These are phyloP conservation scores for Bubo blakistoni DNA, from an alignment of 2,113 vertebrate genomes.

Conservation along the genomic window DNA sequence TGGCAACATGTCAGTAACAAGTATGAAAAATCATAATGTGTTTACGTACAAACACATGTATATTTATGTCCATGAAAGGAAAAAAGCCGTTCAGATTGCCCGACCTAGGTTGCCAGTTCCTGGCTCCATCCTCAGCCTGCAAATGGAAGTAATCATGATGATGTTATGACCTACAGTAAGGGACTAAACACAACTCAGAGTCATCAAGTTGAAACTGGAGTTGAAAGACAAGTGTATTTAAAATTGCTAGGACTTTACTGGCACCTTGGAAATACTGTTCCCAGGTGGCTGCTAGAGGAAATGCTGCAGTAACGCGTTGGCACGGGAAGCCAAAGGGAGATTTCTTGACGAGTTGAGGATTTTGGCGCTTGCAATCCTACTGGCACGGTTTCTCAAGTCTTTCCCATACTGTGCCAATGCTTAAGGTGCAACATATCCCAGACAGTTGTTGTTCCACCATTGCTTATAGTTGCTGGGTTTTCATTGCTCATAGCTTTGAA, in stretches of 20 bases:
- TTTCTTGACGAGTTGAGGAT: background rate
- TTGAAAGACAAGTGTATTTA: background rate
- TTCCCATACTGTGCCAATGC: background rate
- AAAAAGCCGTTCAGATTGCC: background rate
- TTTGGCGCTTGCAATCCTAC: background rate
- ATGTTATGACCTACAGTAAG: background rate
- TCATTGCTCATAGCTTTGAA: background rate
- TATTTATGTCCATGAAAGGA: background rate
- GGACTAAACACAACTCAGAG: background rate
- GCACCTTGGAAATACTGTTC: background rate
- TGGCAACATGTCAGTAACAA: background rate
- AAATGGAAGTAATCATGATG: fast-evolving
- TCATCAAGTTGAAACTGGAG: background rate
- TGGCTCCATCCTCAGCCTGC: background rate
- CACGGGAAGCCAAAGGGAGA: background rate
- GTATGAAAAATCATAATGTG: background rate
- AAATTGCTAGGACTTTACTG: background rate
- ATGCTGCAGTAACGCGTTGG: background rate
- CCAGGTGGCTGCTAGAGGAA: background rate
- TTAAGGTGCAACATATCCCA: background rate
- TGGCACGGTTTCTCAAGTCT: background rate
- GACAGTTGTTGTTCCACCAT: background rate
- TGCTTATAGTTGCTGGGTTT: background rate
- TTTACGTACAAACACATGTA: background rate
- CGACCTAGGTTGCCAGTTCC: background rate